Percentiles rank a stretch among this genome's conserved stretches.
Evolutionary conservation across 2,113 vertebrate species (phyloP).

Genomic region (Anhinga rufa): DNA sequence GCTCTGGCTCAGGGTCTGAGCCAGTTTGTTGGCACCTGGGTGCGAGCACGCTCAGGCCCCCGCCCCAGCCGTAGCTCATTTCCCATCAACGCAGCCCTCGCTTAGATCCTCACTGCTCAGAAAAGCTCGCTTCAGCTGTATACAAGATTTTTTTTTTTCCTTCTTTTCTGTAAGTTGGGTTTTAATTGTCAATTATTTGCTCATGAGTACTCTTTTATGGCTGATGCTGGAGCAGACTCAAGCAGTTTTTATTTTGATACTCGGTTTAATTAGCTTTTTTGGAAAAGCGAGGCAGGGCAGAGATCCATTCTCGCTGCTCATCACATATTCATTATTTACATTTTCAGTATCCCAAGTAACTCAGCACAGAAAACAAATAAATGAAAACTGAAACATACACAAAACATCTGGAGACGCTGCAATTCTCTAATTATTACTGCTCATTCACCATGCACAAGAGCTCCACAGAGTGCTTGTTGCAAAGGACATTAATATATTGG

Average conservation of each 20-base stretch:
- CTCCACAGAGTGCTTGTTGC: neutral
- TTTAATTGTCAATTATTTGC: conserved; percentile 44
- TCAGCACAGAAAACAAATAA: conserved; percentile 32
- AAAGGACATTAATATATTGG: neutral
- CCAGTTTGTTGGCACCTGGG: neutral
- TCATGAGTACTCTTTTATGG: neutral
- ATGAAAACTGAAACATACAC: neutral
- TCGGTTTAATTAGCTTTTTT: conserved; percentile 54
- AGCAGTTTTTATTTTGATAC: conserved; percentile 58
- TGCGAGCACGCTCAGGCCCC: neutral
- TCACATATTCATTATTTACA: conserved; percentile 29
- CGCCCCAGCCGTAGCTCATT: neutral
- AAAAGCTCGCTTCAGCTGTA: neutral
- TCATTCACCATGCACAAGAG: neutral
- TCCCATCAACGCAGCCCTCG: neutral
- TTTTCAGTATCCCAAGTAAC: conserved; percentile 40
- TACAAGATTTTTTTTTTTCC: neutral
- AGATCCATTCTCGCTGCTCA: conserved; percentile 42
- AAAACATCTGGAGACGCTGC: conserved; percentile 31
- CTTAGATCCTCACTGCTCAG: neutral
- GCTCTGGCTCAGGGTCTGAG: neutral
- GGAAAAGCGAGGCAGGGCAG: neutral
- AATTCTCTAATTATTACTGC: neutral
- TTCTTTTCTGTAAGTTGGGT: neutral
- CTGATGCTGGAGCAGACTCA: conserved; percentile 4